These are phyloP conservation scores for Argyrosomus regius DNA, from an alignment of 2,797 vertebrate genomes.

Conservation along the genomic window DNA sequence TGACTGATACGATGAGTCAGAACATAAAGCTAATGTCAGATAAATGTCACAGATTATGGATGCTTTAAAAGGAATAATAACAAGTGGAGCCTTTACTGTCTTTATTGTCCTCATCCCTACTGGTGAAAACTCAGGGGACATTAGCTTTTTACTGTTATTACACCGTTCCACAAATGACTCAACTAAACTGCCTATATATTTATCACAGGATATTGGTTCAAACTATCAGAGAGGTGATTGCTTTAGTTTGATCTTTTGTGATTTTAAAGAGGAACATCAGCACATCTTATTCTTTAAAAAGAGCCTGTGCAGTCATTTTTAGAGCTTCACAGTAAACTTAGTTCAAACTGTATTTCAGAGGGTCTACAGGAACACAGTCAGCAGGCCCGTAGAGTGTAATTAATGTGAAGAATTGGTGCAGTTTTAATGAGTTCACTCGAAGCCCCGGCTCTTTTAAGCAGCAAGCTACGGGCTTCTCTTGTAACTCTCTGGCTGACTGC, in stretches of 20 bases:
- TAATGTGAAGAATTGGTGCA: conserved; percentile 51
- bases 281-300: neutral
- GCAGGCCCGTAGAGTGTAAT: conserved; percentile 45
- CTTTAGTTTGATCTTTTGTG: neutral
- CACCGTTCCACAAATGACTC: conserved; percentile 5
- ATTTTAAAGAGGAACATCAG: neutral
- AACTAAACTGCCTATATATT: neutral
- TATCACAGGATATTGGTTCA: neutral
- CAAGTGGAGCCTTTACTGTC: neutral
- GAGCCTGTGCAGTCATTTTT: neutral
- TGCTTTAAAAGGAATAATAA: conserved; percentile 19
- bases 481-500: conserved; percentile 41
- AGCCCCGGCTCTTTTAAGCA: conserved; percentile 20
- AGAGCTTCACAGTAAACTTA: neutral
- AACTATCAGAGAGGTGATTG: neutral
- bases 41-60: conserved; percentile 42
- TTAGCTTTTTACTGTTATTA: conserved; percentile 19
- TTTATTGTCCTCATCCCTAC: neutral
- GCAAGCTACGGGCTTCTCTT: conserved; percentile 22
- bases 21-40: conserved; percentile 29
- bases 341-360: conserved; percentile 27
- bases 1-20: neutral
- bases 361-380: conserved; percentile 15
- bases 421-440: conserved; percentile 51
- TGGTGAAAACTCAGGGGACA: neutral